Conservation (phyloP, 1,140 invertebrate species). For the Linepithema humile region DNA sequence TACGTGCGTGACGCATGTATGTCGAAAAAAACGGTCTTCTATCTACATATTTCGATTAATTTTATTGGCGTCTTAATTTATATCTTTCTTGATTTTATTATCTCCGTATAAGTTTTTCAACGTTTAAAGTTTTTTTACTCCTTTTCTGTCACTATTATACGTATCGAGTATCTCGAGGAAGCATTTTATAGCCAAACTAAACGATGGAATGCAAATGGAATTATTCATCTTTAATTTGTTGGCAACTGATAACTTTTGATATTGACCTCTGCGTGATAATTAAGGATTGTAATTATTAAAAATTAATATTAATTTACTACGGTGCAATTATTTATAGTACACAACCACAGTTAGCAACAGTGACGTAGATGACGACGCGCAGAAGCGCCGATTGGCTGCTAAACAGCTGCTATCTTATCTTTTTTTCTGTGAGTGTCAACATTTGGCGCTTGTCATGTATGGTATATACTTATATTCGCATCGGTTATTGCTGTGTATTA, state of each 20-base stretch:
- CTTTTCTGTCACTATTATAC: background rate
- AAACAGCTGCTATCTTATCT: slow-evolving; percentile 73
- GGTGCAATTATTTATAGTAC: slow-evolving; percentile 29
- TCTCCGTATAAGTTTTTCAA: slow-evolving; percentile 62
- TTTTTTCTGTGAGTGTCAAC: slow-evolving; percentile 70
- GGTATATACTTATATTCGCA: slow-evolving; percentile 3
- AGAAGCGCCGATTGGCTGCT: slow-evolving; percentile 68
- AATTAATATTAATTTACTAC: slow-evolving; percentile 26
- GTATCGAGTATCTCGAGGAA: background rate
- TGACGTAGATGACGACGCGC: slow-evolving; percentile 64
- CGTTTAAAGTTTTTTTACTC: background rate
- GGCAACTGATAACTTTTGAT: background rate
- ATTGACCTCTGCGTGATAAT: background rate
- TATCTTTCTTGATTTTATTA: slow-evolving; percentile 47
- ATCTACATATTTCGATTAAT: slow-evolving; percentile 55
- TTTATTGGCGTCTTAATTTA: slow-evolving; percentile 38
- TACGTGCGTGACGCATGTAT: background rate
- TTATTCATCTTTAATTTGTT: background rate
- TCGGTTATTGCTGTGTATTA: background rate
- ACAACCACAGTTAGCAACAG: slow-evolving; percentile 68
- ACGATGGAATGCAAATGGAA: background rate
- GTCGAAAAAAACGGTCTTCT: background rate
- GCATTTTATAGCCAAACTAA: background rate
- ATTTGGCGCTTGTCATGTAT: slow-evolving; percentile 60
- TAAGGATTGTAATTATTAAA: background rate